Percentiles rank a stretch among this genome's conserved stretches.
Evolutionary conservation across 2,888 invertebrate species (phyloP).

Genomic region (Parnassius glacialis): DNA sequence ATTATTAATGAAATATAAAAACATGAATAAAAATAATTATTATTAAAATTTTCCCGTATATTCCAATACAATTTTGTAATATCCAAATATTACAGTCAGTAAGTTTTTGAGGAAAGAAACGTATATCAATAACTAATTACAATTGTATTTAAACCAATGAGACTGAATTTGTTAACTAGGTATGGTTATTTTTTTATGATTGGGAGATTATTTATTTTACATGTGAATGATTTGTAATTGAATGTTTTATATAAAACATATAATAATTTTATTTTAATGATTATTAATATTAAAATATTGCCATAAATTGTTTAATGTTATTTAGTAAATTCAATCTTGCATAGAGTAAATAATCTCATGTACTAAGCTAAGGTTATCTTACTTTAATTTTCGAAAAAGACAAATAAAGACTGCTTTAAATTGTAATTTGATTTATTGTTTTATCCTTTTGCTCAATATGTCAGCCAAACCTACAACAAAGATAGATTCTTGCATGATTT

Average conservation of each 20-base stretch:
- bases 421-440: conserved; percentile 28
- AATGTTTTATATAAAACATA: conserved; percentile 26
- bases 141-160: conserved; percentile 68
- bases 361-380: conserved; percentile 33
- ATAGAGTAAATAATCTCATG: conserved; percentile 34
- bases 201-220: conserved; percentile 64
- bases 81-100: not conserved
- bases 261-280: conserved; percentile 13
- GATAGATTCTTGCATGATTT: conserved; percentile 33
- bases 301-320: conserved; percentile 30
- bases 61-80: too few species aligned
- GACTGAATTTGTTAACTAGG: conserved; percentile 77
- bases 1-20: too few species aligned
- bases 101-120: conserved; percentile 65
- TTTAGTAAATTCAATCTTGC: conserved; percentile 24
- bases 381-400: conserved; percentile 50
- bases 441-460: conserved; percentile 35
- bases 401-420: conserved; percentile 64
- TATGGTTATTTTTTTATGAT: conserved; percentile 48
- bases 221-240: conserved; percentile 29
- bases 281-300: conserved; percentile 15
- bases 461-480: conserved; percentile 46
- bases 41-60: too few species aligned
- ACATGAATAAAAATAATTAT: too few species aligned
- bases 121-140: conserved; percentile 47